A percentile compares a stretch with the other conserved stretches of the same genome.
Conservation (phyloP, 2,113 vertebrate species). For the Chitala chitala region DNA sequence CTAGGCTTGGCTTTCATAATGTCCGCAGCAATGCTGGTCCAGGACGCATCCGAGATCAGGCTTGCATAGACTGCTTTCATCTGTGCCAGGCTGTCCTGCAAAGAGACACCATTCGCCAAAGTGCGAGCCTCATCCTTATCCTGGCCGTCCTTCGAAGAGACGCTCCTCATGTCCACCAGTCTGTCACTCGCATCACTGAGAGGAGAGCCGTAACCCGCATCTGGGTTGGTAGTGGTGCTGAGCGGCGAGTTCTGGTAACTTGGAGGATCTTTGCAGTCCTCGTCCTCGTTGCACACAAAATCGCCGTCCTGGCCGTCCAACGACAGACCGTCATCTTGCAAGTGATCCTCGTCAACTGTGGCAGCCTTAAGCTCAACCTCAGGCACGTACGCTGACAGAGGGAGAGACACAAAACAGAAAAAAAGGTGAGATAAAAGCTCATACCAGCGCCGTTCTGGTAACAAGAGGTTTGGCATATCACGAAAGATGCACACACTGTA, state of each 20-base stretch:
- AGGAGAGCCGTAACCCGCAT: conserved; percentile 72
- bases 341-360: conserved; percentile 60
- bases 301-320: conserved; percentile 65
- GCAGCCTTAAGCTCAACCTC: conserved; percentile 78
- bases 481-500: not conserved
- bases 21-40: conserved; percentile 71
- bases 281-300: conserved; percentile 64
- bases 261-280: conserved; percentile 68
- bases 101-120: conserved; percentile 59
- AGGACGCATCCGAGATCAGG: conserved; percentile 74
- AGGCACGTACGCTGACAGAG: conserved; percentile 73
- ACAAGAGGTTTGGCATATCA: not conserved
- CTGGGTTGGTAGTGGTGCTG: conserved; percentile 73
- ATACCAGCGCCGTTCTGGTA: not conserved
- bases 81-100: conserved; percentile 77
- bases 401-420: conserved; percentile 35
- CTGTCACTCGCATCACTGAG: conserved; percentile 75
- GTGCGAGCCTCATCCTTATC: conserved; percentile 66
- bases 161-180: conserved; percentile 64
- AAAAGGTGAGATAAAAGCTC: not conserved
- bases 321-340: conserved; percentile 64
- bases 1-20: conserved; percentile 64
- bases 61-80: conserved; percentile 84
- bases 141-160: conserved; percentile 62
- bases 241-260: conserved; percentile 76